Evolutionary conservation across 2,888 invertebrate species (phyloP).

Genomic region (Amphipyra tragopoginis): DNA sequence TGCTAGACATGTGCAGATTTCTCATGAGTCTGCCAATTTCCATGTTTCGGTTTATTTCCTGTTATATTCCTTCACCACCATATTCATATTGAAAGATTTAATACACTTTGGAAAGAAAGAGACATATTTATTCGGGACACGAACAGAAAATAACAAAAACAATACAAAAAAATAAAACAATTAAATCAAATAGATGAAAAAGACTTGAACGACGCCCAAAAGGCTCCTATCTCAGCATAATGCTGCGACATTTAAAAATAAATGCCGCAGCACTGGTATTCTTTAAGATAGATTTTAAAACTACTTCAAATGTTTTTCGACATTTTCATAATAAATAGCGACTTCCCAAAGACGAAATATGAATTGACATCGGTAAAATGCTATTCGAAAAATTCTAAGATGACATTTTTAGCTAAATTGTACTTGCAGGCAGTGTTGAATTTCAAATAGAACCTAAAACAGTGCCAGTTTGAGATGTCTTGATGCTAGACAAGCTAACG

Average conservation of each 20-base stretch:
- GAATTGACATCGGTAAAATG: conserved; percentile 1
- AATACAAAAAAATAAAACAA: too few relatives aligned
- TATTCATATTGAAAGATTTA: neutral
- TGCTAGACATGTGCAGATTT: neutral
- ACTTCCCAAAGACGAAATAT: neutral
- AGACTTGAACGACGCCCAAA: too few relatives aligned
- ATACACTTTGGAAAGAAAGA: too few relatives aligned
- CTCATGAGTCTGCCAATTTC: neutral
- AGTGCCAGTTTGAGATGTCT: neutral
- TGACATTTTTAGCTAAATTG: too few relatives aligned
- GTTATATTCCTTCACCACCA: neutral
- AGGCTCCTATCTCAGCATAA: too few relatives aligned
- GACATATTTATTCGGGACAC: too few relatives aligned
- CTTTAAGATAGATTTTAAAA: too few relatives aligned
- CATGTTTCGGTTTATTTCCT: neutral
- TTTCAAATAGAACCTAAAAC: neutral
- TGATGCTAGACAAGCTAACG: neutral
- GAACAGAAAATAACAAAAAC: too few relatives aligned
- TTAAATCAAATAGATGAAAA: too few relatives aligned
- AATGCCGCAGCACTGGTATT: too few relatives aligned
- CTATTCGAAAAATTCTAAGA: too few relatives aligned
- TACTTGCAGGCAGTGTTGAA: neutral
- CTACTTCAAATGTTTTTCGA: neutral
- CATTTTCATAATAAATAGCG: conserved; percentile 8
- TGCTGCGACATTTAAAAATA: too few relatives aligned